Percentiles rank a stretch among this genome's conserved stretches.
These are phyloP conservation scores for Diaphora mendica DNA, from an alignment of 2,888 invertebrate genomes.

Conservation along the genomic window DNA sequence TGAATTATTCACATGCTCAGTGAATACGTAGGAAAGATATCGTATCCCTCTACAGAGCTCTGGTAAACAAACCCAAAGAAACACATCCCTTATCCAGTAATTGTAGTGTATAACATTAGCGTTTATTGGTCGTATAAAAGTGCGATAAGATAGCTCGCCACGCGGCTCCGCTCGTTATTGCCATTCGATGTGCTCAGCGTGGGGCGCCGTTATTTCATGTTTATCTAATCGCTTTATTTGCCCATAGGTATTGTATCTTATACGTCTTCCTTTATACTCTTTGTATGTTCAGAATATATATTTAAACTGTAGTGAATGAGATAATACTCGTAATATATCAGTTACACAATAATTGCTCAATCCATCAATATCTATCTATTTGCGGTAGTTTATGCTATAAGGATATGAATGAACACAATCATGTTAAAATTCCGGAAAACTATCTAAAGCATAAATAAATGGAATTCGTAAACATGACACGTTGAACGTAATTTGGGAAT, in stretches of 20 bases:
- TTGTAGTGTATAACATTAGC: constrained; percentile 16
- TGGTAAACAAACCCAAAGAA: neutral
- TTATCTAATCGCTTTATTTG: constrained; percentile 22
- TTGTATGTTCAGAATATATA: neutral
- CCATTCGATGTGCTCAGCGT: constrained; percentile 18
- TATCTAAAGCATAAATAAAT: neutral
- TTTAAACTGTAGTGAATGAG: neutral
- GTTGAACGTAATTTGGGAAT: neutral
- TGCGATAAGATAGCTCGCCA: constrained; percentile 31
- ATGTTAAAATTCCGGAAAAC: neutral
- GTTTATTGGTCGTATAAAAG: constrained; percentile 23
- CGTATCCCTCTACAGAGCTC: neutral
- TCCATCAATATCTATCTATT: neutral
- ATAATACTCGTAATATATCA: neutral
- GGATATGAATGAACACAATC: neutral
- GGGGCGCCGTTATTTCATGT: constrained; percentile 21
- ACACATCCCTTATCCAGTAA: constrained; percentile 5
- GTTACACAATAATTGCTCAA: too few relatives aligned
- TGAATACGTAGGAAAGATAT: neutral
- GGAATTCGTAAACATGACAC: neutral
- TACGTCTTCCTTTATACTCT: neutral
- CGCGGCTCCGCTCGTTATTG: constrained; percentile 31
- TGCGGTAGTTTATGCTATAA: too few relatives aligned
- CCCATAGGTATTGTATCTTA: constrained; percentile 5
- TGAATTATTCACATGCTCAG: neutral